Conservation (phyloP, 2,888 invertebrate species). For the Aphrophora alni region DNA sequence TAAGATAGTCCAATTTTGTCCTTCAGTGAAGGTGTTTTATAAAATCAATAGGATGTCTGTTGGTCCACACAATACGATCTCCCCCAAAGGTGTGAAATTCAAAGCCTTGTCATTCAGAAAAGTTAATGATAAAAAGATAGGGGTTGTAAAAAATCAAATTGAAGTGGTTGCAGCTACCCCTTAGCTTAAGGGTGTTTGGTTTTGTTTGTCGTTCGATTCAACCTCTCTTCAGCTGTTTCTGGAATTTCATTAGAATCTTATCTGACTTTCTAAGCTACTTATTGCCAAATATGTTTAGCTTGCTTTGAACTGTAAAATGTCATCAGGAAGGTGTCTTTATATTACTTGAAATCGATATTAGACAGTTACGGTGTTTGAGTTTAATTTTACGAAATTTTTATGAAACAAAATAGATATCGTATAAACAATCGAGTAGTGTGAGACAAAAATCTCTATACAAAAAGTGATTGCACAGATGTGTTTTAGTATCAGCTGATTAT, state of each 20-base stretch:
- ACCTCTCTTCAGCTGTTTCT: background rate
- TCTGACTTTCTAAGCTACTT: background rate
- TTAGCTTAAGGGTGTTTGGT: background rate
- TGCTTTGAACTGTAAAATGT: too few species aligned
- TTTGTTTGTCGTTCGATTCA: background rate
- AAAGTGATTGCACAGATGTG: too few species aligned
- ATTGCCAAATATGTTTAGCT: background rate
- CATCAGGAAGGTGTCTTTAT: too few species aligned
- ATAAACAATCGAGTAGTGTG: too few species aligned
- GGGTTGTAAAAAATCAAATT: background rate
- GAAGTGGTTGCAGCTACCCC: constrained; percentile 4
- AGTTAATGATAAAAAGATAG: constrained; percentile 6
- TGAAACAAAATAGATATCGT: too few species aligned
- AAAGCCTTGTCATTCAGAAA: background rate
- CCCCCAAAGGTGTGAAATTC: constrained; percentile 5
- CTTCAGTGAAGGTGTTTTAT: background rate
- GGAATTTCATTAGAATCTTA: background rate
- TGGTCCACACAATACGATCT: background rate
- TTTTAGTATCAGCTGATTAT: too few species aligned
- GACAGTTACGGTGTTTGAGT: too few species aligned
- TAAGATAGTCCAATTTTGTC: constrained; percentile 2
- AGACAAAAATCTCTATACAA: too few species aligned
- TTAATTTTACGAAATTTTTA: too few species aligned
- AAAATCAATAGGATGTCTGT: background rate
- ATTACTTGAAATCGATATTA: too few species aligned